Conservation (phyloP, 2,113 vertebrate genomes). For the Nicator chloris region DNA sequence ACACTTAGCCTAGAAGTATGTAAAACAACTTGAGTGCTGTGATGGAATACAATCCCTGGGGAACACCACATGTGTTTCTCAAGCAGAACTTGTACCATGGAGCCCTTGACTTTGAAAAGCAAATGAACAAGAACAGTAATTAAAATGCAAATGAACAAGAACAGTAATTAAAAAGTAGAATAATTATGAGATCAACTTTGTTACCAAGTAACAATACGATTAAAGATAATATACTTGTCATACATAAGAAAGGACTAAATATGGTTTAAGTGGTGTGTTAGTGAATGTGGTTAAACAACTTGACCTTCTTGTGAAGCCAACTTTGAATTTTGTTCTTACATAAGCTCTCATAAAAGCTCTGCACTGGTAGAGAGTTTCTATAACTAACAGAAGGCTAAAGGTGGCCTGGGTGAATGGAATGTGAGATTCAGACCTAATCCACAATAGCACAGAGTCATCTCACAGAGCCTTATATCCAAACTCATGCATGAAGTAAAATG, state of each 20-base stretch:
- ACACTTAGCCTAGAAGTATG: neutral
- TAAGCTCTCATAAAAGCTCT: neutral
- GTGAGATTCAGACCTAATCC: neutral
- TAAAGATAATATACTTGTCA: neutral
- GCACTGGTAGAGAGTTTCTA: neutral
- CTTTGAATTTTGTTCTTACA: neutral
- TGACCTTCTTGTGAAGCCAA: neutral
- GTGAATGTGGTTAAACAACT: neutral
- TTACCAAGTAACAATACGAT: neutral
- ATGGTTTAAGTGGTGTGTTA: neutral
- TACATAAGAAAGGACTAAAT: neutral
- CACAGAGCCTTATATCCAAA: neutral
- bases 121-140: neutral
- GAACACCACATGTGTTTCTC: neutral
- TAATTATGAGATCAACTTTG: neutral
- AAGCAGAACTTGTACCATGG: neutral
- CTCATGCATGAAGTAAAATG: neutral
- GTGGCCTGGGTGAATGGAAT: neutral
- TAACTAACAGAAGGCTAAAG: neutral
- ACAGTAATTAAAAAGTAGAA: neutral
- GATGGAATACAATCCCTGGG: neutral
- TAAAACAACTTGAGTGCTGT: neutral
- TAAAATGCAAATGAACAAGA: neutral
- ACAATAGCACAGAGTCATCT: neutral
- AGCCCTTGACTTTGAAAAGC: slow-evolving; percentile 4